These are phyloP conservation scores for Percopsis transmontana DNA, from an alignment of 2,113 vertebrate species.

Conservation along the genomic window DNA sequence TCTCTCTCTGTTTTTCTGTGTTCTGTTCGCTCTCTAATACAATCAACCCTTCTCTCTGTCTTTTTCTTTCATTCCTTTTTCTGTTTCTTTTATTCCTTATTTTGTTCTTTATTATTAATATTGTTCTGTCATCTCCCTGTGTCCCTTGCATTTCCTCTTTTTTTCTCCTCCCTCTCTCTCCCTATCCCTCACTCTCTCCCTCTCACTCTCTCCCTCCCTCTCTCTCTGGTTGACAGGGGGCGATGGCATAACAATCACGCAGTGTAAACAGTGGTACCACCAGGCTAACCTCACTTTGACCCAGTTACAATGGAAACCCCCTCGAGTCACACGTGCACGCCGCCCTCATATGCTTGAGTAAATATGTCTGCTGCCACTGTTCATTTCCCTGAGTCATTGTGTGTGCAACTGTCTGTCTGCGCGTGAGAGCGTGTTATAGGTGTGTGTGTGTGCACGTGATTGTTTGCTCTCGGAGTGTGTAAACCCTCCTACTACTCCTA, in stretches of 20 bases:
- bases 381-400: constrained; percentile 36
- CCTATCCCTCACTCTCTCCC: neutral
- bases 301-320: constrained; percentile 66
- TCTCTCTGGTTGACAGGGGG: constrained; percentile 44
- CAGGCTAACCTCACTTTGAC: constrained; percentile 69
- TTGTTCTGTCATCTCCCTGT: constrained; percentile 15
- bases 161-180: neutral
- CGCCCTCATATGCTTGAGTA: constrained; percentile 61
- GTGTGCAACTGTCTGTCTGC: constrained; percentile 30
- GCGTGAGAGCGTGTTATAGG: constrained; percentile 21
- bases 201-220: neutral
- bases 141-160: constrained; percentile 13
- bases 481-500: neutral
- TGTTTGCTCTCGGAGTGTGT: constrained; percentile 7
- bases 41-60: constrained; percentile 15
- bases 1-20: constrained; percentile 1
- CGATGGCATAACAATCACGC: constrained; percentile 67
- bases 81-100: neutral
- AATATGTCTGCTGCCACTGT: constrained; percentile 65
- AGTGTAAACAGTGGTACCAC: constrained; percentile 69
- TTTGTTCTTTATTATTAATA: neutral
- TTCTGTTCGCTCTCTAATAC: neutral
- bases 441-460: constrained; percentile 7
- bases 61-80: constrained; percentile 8
- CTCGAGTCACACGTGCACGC: constrained; percentile 32